Percentiles rank a stretch among this genome's conserved stretches.
Conservation (phyloP, 2,113 vertebrate genomes). For the Lipotes vexillifer region DNA sequence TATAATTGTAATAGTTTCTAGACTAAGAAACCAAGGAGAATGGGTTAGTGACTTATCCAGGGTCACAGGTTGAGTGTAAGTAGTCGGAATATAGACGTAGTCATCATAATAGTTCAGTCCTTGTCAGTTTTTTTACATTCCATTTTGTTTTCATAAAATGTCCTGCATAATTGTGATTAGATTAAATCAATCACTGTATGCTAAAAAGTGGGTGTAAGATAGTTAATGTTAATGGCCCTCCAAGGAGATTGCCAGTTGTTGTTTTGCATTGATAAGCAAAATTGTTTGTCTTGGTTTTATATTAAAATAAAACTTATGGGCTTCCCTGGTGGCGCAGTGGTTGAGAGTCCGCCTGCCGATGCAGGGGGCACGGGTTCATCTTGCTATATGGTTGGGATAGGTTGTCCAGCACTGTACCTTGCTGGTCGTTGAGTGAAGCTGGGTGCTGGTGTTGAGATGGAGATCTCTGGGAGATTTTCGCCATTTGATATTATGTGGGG, state of each 20-base stretch:
- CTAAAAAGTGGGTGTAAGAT: neutral
- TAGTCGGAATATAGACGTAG: neutral
- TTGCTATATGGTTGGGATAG: too few relatives aligned
- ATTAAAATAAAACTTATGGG: neutral
- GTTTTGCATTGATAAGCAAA: conserved; percentile 6
- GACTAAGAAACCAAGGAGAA: neutral
- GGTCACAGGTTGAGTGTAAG: neutral
- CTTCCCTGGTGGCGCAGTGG: too few relatives aligned
- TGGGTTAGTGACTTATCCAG: neutral
- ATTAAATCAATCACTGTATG: conserved; percentile 22
- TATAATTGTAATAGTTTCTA: neutral
- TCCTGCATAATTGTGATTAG: conserved; percentile 1
- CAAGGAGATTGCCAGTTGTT: neutral
- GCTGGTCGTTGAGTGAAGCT: too few relatives aligned
- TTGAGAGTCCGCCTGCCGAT: too few relatives aligned
- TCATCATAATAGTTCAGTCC: neutral
- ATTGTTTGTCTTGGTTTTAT: conserved; percentile 24
- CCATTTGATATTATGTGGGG: too few relatives aligned
- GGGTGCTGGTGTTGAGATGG: too few relatives aligned
- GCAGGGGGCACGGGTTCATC: too few relatives aligned
- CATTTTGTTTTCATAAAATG: conserved; percentile 19
- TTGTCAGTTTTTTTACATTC: conserved; percentile 13
- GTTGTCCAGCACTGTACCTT: too few relatives aligned
- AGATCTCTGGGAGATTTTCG: too few relatives aligned
- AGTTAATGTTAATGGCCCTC: conserved; percentile 5